Conservation (phyloP, 2,797 vertebrate genomes). For the Xenopus petersii region DNA sequence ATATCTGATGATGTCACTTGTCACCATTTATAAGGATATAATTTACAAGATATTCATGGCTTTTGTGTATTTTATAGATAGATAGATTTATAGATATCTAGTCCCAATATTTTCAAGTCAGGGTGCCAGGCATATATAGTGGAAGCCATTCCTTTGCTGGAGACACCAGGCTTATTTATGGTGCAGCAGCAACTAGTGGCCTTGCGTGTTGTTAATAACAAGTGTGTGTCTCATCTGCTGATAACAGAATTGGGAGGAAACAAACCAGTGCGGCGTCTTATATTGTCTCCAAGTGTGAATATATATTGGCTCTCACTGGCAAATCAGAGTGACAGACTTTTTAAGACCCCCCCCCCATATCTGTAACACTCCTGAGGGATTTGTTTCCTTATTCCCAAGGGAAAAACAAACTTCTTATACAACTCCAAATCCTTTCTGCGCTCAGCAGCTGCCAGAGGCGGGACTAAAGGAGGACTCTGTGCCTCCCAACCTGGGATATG, state of each 20-base stretch:
- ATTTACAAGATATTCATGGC: too few relatives aligned
- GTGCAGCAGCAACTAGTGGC: background rate
- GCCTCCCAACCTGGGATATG: slow-evolving; percentile 8
- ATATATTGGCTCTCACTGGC: background rate
- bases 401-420: slow-evolving; percentile 41
- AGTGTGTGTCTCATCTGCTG: slow-evolving; percentile 18
- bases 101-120: too few relatives aligned
- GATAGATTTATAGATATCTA: too few relatives aligned
- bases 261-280: background rate
- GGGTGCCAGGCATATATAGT: too few relatives aligned
- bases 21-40: too few relatives aligned
- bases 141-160: too few relatives aligned
- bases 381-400: slow-evolving; percentile 27
- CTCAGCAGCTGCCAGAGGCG: slow-evolving; percentile 40
- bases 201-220: slow-evolving; percentile 1
- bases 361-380: slow-evolving; percentile 4
- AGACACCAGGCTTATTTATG: slow-evolving; percentile 5
- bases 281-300: background rate
- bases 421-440: slow-evolving; percentile 13
- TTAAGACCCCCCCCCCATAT: slow-evolving; percentile 7
- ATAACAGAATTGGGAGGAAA: slow-evolving; percentile 4
- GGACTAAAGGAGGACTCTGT: slow-evolving; percentile 1
- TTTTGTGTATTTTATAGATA: too few relatives aligned
- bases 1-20: too few relatives aligned
- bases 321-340: background rate